Evolutionary conservation across 2,113 vertebrate genomes (phyloP).

Genomic region (Varanus komodoensis): DNA sequence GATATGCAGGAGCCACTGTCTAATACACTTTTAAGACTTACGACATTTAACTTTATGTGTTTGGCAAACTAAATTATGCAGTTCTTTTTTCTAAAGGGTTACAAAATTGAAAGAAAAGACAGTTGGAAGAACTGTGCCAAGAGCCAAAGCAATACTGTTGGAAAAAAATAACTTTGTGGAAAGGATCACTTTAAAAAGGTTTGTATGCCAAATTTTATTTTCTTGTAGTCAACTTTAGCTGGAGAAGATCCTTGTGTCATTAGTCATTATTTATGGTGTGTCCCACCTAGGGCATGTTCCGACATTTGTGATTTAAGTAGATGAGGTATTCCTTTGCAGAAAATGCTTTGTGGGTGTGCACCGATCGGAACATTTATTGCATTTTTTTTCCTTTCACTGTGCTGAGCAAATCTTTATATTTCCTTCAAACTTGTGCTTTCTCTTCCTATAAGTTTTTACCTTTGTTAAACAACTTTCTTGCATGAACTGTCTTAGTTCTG

Average conservation of each 20-base stretch:
- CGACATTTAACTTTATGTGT: neutral
- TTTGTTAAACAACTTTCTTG: neutral
- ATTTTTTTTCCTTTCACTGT: neutral
- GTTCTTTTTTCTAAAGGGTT: neutral
- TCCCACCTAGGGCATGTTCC: neutral
- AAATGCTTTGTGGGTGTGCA: neutral
- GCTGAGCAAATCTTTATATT: neutral
- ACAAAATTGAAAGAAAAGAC: neutral
- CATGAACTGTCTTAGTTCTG: neutral
- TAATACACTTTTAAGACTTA: neutral
- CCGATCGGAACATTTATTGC: neutral
- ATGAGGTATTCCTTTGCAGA: neutral
- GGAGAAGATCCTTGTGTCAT: neutral
- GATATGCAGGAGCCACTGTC: neutral
- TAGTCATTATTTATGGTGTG: neutral
- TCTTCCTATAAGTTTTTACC: neutral
- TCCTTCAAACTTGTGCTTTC: neutral
- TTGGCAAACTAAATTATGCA: neutral
- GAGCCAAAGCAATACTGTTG: neutral
- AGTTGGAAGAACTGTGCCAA: neutral
- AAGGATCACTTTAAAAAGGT: conserved; percentile 13
- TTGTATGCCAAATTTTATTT: neutral
- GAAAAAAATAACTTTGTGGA: neutral
- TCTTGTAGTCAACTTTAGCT: neutral
- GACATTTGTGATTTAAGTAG: neutral